phyloP scores from a whole-genome alignment of 2,797 vertebrate species.

The Poecilia wingei region DNA sequence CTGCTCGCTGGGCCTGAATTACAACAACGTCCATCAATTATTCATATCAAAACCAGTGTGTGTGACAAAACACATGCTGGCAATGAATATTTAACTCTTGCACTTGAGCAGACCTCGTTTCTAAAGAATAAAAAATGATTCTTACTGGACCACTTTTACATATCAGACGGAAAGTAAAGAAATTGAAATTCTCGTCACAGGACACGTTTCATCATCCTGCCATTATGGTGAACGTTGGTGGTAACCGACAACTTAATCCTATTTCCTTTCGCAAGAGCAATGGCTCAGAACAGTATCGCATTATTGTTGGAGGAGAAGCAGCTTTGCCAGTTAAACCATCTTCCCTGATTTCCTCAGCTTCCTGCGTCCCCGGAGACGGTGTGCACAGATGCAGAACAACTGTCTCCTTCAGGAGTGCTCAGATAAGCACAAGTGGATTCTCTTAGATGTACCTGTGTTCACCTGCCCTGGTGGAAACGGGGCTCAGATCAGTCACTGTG shows the following conservation, averaged over 20 bases:
- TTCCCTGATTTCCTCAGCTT: conserved; percentile 62
- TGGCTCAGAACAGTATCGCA: conserved; percentile 69
- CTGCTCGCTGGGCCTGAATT: conserved; percentile 58
- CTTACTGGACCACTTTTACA: conserved; percentile 39
- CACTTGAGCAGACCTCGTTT: conserved; percentile 53
- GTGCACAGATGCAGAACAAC: conserved; percentile 65
- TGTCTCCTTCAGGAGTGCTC: conserved; percentile 71
- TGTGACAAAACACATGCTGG: conserved; percentile 78
- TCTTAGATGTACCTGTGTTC: conserved; percentile 60
- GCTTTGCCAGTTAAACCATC: conserved; percentile 76
- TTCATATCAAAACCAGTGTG: conserved; percentile 70
- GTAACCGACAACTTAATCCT: conserved; percentile 72
- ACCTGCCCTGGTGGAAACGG: conserved; percentile 61
- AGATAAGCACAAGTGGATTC: conserved; percentile 71
- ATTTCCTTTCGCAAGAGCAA: conserved; percentile 67
- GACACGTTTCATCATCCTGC: conserved; percentile 68
- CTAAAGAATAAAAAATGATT: conserved; percentile 38
- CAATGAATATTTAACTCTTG: conserved; percentile 72
- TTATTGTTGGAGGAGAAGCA: conserved; percentile 72
- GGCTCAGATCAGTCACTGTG: conserved; percentile 70
- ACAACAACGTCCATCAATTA: conserved; percentile 74
- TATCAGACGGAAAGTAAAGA: conserved; percentile 46
- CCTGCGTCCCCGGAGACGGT: conserved; percentile 55
- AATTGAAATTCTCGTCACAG: conserved; percentile 57
- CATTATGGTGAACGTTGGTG: conserved; percentile 54